A percentile compares a stretch with the other conserved stretches of the same genome.
Conservation (phyloP, 2,797 vertebrate species). For the Girardinus metallicus region DNA sequence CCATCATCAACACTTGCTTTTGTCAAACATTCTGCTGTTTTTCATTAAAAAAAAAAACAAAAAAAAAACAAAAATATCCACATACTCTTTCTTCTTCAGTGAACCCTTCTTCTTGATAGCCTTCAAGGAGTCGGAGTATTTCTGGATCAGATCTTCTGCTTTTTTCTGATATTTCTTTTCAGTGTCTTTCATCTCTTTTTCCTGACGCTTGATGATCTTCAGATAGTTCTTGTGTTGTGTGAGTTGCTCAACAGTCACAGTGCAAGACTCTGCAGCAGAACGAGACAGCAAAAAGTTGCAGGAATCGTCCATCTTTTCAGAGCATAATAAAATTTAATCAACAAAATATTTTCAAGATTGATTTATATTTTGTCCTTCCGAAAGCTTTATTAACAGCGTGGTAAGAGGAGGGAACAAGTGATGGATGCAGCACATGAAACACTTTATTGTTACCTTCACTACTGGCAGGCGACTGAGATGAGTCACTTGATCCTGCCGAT, state of each 20-base stretch:
- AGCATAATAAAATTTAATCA: conserved; percentile 14
- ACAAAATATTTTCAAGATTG: conserved; percentile 9
- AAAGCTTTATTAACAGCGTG: conserved; percentile 3
- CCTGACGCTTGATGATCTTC: conserved; percentile 92
- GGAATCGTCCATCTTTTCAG: conserved; percentile 9
- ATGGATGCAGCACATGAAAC: conserved; percentile 8
- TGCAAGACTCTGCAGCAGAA: conserved; percentile 79
- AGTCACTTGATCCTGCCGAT: conserved; percentile 40
- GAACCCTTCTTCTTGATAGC: conserved; percentile 81
- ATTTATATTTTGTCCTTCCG: conserved; percentile 5
- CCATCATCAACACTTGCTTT: conserved; percentile 10
- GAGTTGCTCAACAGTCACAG: conserved; percentile 86
- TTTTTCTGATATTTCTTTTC: conserved; percentile 88
- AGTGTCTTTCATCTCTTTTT: conserved; percentile 89
- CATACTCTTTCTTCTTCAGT: conserved; percentile 88
- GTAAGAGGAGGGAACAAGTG: conserved; percentile 9
- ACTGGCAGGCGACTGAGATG: conserved; percentile 12
- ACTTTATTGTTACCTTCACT: conserved; percentile 55
- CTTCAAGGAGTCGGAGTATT: conserved; percentile 80
- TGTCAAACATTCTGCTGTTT: conserved; percentile 9
- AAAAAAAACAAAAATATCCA: not conserved
- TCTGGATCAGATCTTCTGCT: conserved; percentile 88
- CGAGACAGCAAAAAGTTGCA: conserved; percentile 18
- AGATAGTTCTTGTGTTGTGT: conserved; percentile 88
- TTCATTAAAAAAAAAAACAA: not conserved